Base-by-base conservation (phyloP, 2,797 vertebrate genomes). In the Clamator glandarius region DNA sequence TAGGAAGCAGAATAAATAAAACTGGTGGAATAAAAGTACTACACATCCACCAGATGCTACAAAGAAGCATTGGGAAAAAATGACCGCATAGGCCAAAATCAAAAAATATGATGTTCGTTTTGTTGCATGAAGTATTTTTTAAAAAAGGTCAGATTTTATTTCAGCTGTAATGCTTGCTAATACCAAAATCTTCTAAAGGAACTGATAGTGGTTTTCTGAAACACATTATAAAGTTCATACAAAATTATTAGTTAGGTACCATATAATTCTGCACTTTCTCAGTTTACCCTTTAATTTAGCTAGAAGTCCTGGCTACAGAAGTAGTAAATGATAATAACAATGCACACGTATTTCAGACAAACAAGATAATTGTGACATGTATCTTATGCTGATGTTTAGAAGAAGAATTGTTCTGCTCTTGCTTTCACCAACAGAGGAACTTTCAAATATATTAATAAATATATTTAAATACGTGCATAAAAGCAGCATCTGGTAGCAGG, bases 121-220 rank as follows among this genome's bases (percentile, higher is more conserved):
- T 55, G 15, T 72, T 72, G 6, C 14, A 66, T 33, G 21, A 80
- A 46, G 17, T 55, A 6, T 82, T 90, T 67, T 59, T 29, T 39
- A 50, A 61, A 59, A 94, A 83, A 55, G 17, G 20, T 62, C 58
- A 84, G 23, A 21, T 81, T 95, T 94, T 92, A 83, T 64, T 89
- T 84, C 48, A 55, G 6, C 5, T 89, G 85, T 84, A 84, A 78
- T 66, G n/a, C 19, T 44, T 75, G 23, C 41, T 91, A 91, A 78
- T 57, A 35, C 5, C 6, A 58, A 78, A 88, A 87, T n/a, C 25
- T 62, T 85, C 52, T 79, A 41, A 51, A 87, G 41, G 33, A 83
- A 75, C 31, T 77, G 48, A 75, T 59, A 91, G 81, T 26, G 5
- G 12, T 62, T 86, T 83, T 83, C 19, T 72, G 58, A 20, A 90